Conservation (phyloP, 2,888 invertebrate species). For the Epsilonema sp. region DNA sequence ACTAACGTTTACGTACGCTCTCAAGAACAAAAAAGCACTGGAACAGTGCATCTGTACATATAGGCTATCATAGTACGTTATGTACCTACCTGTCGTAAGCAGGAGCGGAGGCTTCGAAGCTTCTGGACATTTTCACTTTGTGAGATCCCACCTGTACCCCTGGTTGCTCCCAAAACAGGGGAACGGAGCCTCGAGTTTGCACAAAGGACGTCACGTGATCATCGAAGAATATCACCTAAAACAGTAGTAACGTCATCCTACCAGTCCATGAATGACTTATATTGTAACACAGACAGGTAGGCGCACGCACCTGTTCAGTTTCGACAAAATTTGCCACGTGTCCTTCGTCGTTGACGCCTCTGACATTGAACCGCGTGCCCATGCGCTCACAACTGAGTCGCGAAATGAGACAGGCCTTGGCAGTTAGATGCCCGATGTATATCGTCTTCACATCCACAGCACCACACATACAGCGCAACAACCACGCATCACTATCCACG, state of each 20-base stretch:
- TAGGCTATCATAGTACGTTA: too few species aligned
- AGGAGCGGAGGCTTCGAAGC: constrained; percentile 75
- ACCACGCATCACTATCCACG: constrained; percentile 71
- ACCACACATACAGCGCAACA: constrained; percentile 86
- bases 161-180: constrained; percentile 97
- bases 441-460: constrained; percentile 90
- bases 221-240: constrained; percentile 41
- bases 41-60: too few species aligned
- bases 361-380: constrained; percentile 83
- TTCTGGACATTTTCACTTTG: constrained; percentile 85
- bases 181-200: constrained; percentile 78
- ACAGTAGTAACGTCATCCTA: too few species aligned
- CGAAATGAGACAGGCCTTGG: constrained; percentile 80
- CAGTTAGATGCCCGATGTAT: constrained; percentile 87
- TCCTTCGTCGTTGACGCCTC: constrained; percentile 97
- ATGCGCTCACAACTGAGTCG: constrained; percentile 90
- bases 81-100: constrained; percentile 54
- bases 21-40: too few species aligned
- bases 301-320: constrained; percentile 85
- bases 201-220: constrained; percentile 70
- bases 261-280: too few species aligned
- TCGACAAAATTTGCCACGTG: constrained; percentile 99
- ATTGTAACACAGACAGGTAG: too few species aligned
- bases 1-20: too few species aligned
- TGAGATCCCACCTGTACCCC: constrained; percentile 96